Conservation (phyloP, 2,888 invertebrate genomes). For the Liposcelis brunnea region DNA sequence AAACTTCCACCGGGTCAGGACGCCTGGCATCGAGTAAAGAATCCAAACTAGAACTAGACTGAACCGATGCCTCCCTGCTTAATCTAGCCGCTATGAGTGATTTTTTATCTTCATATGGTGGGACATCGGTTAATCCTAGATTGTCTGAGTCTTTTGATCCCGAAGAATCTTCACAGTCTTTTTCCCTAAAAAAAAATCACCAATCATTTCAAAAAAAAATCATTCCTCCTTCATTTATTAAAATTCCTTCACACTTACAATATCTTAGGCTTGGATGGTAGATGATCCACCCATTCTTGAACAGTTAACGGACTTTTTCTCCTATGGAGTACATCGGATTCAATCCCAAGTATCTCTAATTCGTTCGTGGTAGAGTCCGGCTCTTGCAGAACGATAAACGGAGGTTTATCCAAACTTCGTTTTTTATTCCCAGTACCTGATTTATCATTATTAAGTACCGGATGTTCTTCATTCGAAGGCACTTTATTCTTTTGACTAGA, state of each 20-base stretch:
- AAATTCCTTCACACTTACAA: not conserved
- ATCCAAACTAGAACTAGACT: constrained; percentile 40
- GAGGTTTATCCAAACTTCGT: not conserved
- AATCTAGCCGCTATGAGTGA: constrained; percentile 15
- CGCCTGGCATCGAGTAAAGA: constrained; percentile 66
- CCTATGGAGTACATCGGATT: not conserved
- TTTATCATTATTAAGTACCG: not conserved
- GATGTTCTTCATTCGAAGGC: not conserved
- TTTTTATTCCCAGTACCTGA: not conserved
- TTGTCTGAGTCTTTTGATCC: constrained; percentile 15
- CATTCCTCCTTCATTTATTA: no score
- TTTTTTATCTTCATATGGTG: no score
- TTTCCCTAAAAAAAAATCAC: no score
- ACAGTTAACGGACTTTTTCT: constrained; percentile 44
- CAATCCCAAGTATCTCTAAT: not conserved
- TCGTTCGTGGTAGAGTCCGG: not conserved
- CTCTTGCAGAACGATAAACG: constrained; percentile 1
- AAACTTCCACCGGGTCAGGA: constrained; percentile 77
- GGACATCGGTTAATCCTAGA: constrained; percentile 7
- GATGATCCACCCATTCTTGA: constrained; percentile 59
- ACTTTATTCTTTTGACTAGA: constrained; percentile 2
- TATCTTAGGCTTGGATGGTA: constrained; percentile 27
- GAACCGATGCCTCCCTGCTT: constrained; percentile 18
- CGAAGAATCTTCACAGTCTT: constrained; percentile 15
- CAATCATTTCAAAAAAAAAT: no score